A percentile compares a stretch with the other conserved stretches of the same genome.
These are phyloP conservation scores for Dioctria linearis DNA, from an alignment of 2,888 invertebrate species.

Conservation along the genomic window DNA sequence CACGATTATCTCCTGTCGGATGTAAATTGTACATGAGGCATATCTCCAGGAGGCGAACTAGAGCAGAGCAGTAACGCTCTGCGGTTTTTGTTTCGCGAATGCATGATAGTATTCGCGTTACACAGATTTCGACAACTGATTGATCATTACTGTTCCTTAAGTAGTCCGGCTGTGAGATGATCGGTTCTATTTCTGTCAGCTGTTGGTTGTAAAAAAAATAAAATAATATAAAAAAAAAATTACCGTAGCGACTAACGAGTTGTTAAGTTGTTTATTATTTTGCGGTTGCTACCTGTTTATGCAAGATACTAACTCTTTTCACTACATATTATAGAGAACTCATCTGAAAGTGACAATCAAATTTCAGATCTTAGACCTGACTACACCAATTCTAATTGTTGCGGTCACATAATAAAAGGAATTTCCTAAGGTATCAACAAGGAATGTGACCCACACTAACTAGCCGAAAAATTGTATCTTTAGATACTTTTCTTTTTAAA, in stretches of 20 bases:
- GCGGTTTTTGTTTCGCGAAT: constrained; percentile 89
- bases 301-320: too few species aligned
- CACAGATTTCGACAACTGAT: constrained; percentile 95
- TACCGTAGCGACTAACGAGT: too few species aligned
- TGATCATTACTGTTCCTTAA: constrained; percentile 91
- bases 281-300: too few species aligned
- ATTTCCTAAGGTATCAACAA: too few species aligned
- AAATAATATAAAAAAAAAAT: not conserved
- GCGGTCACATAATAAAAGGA: too few species aligned
- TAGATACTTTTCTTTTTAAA: too few species aligned
- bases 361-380: not conserved
- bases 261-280: too few species aligned
- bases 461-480: too few species aligned
- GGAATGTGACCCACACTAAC: too few species aligned
- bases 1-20: constrained; percentile 79
- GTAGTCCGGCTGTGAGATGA: constrained; percentile 88
- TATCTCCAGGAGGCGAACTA: constrained; percentile 88
- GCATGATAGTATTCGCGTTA: constrained; percentile 91
- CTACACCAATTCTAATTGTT: too few species aligned
- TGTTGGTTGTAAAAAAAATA: constrained; percentile 63
- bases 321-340: too few species aligned
- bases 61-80: constrained; percentile 86
- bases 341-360: not conserved
- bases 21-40: constrained; percentile 92
- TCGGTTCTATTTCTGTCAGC: constrained; percentile 83